These are phyloP conservation scores for Xiphydria camelus DNA, from an alignment of 2,888 invertebrate genomes.

Conservation along the genomic window DNA sequence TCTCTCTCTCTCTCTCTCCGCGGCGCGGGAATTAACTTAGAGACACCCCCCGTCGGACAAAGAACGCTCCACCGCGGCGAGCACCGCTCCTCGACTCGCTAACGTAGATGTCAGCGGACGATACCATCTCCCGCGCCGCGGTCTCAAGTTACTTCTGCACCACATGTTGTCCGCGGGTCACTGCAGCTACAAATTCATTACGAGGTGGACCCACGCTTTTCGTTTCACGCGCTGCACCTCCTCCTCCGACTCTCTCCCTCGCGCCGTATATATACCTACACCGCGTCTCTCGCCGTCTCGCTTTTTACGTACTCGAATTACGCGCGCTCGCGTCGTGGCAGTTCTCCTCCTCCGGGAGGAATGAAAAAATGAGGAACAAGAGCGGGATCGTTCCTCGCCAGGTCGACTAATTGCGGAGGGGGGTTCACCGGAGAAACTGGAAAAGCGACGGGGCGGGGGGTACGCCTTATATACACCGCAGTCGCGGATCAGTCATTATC, in stretches of 20 bases:
- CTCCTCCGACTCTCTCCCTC: constrained; percentile 12
- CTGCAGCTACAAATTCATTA: constrained; percentile 40
- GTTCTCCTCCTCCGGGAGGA: not conserved
- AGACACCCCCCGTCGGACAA: too few relatives aligned
- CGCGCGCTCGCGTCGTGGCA: not conserved
- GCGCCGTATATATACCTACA: constrained; percentile 12
- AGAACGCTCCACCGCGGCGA: too few relatives aligned
- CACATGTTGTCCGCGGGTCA: constrained; percentile 37
- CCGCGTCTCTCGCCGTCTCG: constrained; percentile 3
- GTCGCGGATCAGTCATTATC: too few relatives aligned
- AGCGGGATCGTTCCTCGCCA: too few relatives aligned
- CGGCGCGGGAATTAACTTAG: too few relatives aligned
- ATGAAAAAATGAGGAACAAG: too few relatives aligned
- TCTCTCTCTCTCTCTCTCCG: too few relatives aligned
- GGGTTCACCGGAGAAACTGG: too few relatives aligned
- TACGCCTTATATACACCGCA: too few relatives aligned
- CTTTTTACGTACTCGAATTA: constrained; percentile 18
- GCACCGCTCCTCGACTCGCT: constrained; percentile 32
- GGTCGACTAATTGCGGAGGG: too few relatives aligned
- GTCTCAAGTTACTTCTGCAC: constrained; percentile 45
- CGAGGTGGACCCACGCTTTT: constrained; percentile 29
- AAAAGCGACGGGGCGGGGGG: too few relatives aligned
- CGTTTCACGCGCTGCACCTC: constrained; percentile 30
- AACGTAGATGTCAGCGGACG: constrained; percentile 50
- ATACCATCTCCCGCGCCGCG: constrained; percentile 40